Evolutionary conservation across 2,113 vertebrate genomes (phyloP).

Genomic region (Paedocypris sp.): DNA sequence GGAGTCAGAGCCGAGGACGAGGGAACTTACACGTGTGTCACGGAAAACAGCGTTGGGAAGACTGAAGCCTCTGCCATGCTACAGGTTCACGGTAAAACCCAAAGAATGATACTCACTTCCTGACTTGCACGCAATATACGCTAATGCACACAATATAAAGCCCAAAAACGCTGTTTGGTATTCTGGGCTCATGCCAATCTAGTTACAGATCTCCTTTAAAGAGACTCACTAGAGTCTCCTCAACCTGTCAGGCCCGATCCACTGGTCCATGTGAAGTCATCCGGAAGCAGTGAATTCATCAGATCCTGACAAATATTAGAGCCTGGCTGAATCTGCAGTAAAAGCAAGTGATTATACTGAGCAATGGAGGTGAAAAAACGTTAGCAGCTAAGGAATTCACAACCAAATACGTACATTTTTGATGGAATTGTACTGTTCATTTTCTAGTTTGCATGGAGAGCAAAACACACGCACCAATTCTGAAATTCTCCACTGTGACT

Average conservation of each 20-base stretch:
- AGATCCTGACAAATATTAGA: too few species aligned
- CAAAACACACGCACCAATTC: too few species aligned
- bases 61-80: conserved; percentile 87
- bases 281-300: conserved; percentile 23
- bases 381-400: too few species aligned
- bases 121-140: conserved; percentile 9
- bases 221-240: conserved; percentile 24
- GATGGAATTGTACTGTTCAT: too few species aligned
- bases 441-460: too few species aligned
- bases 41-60: conserved; percentile 95
- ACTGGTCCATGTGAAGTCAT: conserved; percentile 30
- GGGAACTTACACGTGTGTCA: conserved; percentile 88
- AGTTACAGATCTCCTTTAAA: conserved; percentile 27
- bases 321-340: too few species aligned
- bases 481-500: too few species aligned
- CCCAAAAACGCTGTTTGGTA: not conserved
- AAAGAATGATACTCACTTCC: not conserved
- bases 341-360: too few species aligned
- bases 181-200: conserved; percentile 17
- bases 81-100: conserved; percentile 82
- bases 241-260: conserved; percentile 17
- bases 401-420: too few species aligned
- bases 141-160: conserved; percentile 11
- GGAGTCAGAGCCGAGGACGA: conserved; percentile 81
- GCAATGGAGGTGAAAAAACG: too few species aligned